Evolutionary conservation across 2,888 invertebrate genomes (phyloP).

Genomic region (Trachelus troglodyta): DNA sequence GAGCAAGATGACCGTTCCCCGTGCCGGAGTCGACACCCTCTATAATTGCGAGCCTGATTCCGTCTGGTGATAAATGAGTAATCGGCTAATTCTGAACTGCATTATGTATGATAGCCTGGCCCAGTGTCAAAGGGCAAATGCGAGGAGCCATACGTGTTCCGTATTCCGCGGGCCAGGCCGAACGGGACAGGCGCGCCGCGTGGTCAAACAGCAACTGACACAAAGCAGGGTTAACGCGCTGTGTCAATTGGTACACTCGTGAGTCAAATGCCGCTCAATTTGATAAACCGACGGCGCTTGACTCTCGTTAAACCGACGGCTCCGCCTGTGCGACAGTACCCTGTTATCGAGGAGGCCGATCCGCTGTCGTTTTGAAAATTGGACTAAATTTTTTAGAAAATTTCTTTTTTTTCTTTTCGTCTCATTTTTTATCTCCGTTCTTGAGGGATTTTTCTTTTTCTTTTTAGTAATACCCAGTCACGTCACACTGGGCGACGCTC

Average conservation of each 20-base stretch:
- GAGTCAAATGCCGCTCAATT: slow-evolving; percentile 45
- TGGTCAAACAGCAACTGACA: slow-evolving; percentile 57
- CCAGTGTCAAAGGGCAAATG: slow-evolving; percentile 47
- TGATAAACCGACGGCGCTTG: slow-evolving; percentile 35
- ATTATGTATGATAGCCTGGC: slow-evolving; percentile 35
- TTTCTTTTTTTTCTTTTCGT: too few species aligned
- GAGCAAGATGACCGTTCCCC: too few species aligned
- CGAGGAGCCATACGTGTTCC: slow-evolving; percentile 24
- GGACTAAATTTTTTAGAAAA: too few species aligned
- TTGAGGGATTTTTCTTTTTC: too few species aligned
- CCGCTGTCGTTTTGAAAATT: too few species aligned
- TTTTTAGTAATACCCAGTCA: too few species aligned
- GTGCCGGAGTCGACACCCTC: too few species aligned
- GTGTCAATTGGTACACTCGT: slow-evolving; percentile 58
- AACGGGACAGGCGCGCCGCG: slow-evolving; percentile 28
- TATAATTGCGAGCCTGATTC: background rate
- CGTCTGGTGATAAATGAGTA: slow-evolving; percentile 37
- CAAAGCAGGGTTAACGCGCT: slow-evolving; percentile 61
- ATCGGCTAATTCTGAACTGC: slow-evolving; percentile 46
- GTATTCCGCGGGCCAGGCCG: background rate
- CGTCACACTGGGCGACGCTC: too few species aligned
- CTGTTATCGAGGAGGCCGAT: background rate
- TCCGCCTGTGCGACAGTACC: background rate
- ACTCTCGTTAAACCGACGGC: slow-evolving; percentile 44
- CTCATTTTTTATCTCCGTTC: too few species aligned